Percentiles rank a stretch among this genome's conserved stretches.
Evolutionary conservation across 1,140 invertebrate genomes (phyloP).

Genomic region (Pygmarrhopalites habei): DNA sequence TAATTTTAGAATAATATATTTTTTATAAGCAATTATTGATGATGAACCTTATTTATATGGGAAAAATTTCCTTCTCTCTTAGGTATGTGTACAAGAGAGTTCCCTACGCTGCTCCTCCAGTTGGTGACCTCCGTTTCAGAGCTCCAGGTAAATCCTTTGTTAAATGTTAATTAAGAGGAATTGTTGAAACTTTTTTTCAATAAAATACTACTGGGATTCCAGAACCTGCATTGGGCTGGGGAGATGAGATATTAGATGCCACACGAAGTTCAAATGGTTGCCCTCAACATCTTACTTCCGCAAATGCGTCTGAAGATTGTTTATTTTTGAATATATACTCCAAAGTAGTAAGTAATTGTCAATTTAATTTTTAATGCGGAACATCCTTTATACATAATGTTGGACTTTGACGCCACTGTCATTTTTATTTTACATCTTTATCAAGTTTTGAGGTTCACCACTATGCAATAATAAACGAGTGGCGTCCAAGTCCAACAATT

Average conservation of each 20-base stretch:
- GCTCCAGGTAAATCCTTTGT: neutral
- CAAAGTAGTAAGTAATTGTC: neutral
- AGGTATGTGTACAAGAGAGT: neutral
- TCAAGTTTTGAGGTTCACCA: too few species aligned
- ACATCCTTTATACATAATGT: neutral
- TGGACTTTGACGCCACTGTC: too few species aligned
- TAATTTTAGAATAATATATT: too few species aligned
- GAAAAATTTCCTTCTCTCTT: too few species aligned
- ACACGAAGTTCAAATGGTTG: neutral
- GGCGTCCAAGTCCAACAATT: too few species aligned
- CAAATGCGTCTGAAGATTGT: neutral
- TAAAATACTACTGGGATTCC: neutral
- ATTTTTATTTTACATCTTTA: too few species aligned
- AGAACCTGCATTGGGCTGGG: neutral
- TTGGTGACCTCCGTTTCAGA: neutral
- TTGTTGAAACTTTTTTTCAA: neutral
- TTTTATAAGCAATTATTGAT: too few species aligned
- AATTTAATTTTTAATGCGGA: neutral
- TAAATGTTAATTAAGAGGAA: neutral
- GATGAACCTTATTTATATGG: too few species aligned
- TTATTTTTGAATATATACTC: neutral
- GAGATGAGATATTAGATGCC: neutral
- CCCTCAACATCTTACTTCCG: neutral
- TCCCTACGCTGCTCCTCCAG: neutral
- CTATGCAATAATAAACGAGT: too few species aligned